Evolutionary conservation across 2,113 vertebrate species (phyloP).

Genomic region (Platysteira castanea): DNA sequence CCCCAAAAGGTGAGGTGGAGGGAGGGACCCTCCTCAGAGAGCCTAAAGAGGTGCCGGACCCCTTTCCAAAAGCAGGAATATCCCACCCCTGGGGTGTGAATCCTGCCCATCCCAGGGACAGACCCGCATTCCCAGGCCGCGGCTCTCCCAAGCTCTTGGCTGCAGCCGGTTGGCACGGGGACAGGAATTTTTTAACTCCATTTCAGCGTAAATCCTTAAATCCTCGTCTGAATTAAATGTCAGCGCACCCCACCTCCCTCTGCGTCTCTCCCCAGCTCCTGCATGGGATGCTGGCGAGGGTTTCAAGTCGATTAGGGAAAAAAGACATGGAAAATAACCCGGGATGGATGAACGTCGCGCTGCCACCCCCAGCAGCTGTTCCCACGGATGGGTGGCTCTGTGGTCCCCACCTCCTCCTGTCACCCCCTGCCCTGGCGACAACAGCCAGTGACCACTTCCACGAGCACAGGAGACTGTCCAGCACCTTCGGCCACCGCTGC

Average conservation of each 20-base stretch:
- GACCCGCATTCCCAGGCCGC: rapidly evolving
- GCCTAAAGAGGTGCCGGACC: not conserved
- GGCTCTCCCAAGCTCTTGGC: not conserved
- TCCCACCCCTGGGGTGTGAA: rapidly evolving
- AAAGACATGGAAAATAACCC: not conserved
- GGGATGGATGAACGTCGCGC: rapidly evolving
- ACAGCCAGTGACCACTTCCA: not conserved
- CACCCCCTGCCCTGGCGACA: not conserved
- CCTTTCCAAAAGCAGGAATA: not conserved
- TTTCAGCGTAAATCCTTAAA: not conserved
- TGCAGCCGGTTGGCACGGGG: not conserved
- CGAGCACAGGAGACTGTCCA: rapidly evolving
- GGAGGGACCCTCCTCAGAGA: not conserved
- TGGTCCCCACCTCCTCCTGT: not conserved
- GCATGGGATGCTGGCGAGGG: not conserved
- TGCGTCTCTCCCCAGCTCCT: not conserved
- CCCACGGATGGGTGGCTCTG: not conserved
- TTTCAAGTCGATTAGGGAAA: not conserved
- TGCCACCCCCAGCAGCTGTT: rapidly evolving
- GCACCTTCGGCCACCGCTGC: not conserved
- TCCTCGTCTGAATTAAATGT: not conserved
- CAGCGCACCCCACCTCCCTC: not conserved
- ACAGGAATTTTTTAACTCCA: not conserved
- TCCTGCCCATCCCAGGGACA: not conserved
- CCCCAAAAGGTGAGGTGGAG: not conserved